These are phyloP conservation scores for Cantharis rufa DNA, from an alignment of 2,888 invertebrate genomes.

Conservation along the genomic window DNA sequence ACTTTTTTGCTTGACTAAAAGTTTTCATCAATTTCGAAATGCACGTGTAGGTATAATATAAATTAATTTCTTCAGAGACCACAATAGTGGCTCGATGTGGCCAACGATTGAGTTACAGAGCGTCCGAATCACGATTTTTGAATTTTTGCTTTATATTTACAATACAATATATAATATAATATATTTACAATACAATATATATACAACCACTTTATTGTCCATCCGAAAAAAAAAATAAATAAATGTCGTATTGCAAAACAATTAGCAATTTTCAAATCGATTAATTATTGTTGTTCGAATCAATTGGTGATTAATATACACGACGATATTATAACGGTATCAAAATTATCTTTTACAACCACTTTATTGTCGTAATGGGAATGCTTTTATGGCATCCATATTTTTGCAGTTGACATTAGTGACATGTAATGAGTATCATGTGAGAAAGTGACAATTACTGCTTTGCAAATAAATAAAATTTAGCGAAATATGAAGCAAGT, in stretches of 20 bases:
- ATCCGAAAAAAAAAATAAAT: too few species aligned
- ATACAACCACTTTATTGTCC: too few species aligned
- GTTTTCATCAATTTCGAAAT: background rate
- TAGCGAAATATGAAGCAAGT: constrained; percentile 13
- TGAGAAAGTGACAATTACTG: constrained; percentile 19
- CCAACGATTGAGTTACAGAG: too few species aligned
- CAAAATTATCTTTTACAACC: background rate
- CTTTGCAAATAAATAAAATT: constrained; percentile 9
- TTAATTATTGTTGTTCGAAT: background rate
- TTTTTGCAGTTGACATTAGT: background rate
- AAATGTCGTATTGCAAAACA: too few species aligned
- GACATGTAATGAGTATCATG: constrained; percentile 7
- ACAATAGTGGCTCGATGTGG: too few species aligned
- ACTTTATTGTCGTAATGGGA: background rate
- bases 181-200: too few species aligned
- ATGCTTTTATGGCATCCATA: background rate
- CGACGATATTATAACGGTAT: background rate
- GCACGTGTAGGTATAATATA: background rate
- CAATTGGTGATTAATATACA: background rate
- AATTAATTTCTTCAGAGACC: background rate
- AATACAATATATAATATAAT: too few species aligned
- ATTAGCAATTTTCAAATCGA: background rate
- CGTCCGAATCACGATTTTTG: too few species aligned
- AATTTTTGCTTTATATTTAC: too few species aligned
- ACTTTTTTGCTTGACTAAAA: background rate